Percentiles rank a stretch among this genome's conserved stretches.
phyloP scores from a whole-genome alignment of 1,140 invertebrate species.

The Rhopalosiphum padi region DNA sequence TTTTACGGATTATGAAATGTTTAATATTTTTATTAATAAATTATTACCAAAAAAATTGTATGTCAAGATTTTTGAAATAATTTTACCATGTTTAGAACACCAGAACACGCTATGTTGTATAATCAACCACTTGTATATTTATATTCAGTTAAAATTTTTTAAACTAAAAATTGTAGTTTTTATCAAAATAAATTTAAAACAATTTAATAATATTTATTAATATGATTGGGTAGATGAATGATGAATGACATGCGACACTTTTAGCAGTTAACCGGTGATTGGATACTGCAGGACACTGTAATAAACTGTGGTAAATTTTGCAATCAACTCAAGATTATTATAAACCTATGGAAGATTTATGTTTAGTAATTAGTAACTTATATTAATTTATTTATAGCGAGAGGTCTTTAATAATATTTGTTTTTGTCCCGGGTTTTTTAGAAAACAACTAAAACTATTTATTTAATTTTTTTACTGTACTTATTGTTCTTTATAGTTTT shows the following conservation, averaged over 20 bases:
- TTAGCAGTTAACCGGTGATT: background rate
- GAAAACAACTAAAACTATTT: background rate
- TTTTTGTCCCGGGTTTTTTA: background rate
- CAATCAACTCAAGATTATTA: background rate
- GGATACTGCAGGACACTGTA: background rate
- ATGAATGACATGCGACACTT: too few species aligned
- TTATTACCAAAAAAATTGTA: too few species aligned
- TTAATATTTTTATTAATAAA: too few species aligned
- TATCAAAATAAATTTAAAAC: background rate
- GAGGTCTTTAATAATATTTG: background rate
- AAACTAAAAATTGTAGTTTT: background rate
- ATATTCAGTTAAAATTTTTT: background rate
- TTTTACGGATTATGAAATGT: too few species aligned
- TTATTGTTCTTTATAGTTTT: background rate
- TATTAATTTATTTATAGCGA: background rate
- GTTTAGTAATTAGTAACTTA: background rate
- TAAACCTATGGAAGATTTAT: background rate
- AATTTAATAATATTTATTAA: background rate
- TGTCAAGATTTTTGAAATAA: too few species aligned
- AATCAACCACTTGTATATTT: background rate
- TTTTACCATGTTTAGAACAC: background rate
- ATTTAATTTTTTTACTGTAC: background rate
- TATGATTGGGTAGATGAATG: background rate
- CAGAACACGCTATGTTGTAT: background rate
- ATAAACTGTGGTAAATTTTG: background rate